A percentile compares a stretch with the other conserved stretches of the same genome.
phyloP scores from a whole-genome alignment of 1,140 invertebrate species.

The Amyelois transitella region DNA sequence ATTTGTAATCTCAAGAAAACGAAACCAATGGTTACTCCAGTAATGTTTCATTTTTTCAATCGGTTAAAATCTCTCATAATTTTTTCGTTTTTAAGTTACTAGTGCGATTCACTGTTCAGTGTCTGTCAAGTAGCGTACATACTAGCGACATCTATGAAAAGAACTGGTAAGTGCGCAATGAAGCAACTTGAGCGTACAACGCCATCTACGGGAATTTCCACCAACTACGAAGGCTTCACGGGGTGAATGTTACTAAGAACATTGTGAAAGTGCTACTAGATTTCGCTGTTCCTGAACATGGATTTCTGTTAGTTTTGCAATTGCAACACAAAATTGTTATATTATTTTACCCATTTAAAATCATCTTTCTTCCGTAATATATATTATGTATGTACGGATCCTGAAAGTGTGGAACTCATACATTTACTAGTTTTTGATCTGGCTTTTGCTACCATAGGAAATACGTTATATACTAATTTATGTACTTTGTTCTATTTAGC shows the following conservation, averaged over 20 bases:
- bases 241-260: conserved; percentile 21
- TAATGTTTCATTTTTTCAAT: neutral
- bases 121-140: conserved; percentile 9
- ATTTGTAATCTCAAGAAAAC: neutral
- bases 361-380: too few species aligned
- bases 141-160: conserved; percentile 46
- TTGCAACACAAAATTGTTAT: neutral
- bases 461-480: too few species aligned
- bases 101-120: neutral
- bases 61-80: neutral
- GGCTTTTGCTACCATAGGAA: too few species aligned
- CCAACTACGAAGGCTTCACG: conserved; percentile 38
- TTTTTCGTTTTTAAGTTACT: neutral
- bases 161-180: conserved; percentile 22
- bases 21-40: neutral
- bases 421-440: too few species aligned
- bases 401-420: too few species aligned
- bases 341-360: neutral
- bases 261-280: conserved; percentile 44
- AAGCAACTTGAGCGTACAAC: conserved; percentile 14
- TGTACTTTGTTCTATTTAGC: too few species aligned
- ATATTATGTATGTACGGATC: too few species aligned
- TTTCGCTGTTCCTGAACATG: conserved; percentile 30
- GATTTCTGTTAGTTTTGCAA: neutral
- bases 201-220: conserved; percentile 59